Evolutionary conservation across 2,888 invertebrate species (phyloP).

Genomic region (Drosophila neoperkinsi): DNA sequence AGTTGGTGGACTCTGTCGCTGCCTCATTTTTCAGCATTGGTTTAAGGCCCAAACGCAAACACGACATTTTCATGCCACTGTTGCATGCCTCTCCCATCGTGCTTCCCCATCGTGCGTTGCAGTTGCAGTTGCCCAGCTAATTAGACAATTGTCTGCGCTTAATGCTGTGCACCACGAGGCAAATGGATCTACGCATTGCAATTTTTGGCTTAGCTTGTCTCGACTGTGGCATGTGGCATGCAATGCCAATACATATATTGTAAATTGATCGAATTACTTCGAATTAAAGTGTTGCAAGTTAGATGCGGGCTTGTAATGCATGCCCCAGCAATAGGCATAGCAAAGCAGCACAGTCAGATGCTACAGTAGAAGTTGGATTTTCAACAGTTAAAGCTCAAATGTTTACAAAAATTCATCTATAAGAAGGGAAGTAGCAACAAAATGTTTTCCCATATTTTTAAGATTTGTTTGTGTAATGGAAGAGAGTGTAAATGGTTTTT

Average conservation of each 20-base stretch:
- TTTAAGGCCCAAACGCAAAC: slow-evolving; percentile 47
- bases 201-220: slow-evolving; percentile 16
- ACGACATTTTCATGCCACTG: slow-evolving; percentile 70
- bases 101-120: neutral
- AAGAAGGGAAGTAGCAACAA: too few relatives aligned
- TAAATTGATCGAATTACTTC: slow-evolving; percentile 62
- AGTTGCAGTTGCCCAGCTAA: slow-evolving; percentile 52
- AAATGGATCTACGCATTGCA: slow-evolving; percentile 51
- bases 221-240: slow-evolving; percentile 10
- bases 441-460: neutral
- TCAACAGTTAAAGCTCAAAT: neutral
- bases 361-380: neutral
- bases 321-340: neutral
- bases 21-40: slow-evolving; percentile 48
- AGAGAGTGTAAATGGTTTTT: neutral
- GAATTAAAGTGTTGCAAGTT: slow-evolving; percentile 10
- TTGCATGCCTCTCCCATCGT: slow-evolving; percentile 43
- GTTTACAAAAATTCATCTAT: neutral
- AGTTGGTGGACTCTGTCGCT: neutral
- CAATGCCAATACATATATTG: slow-evolving; percentile 42
- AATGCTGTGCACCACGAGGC: slow-evolving; percentile 46
- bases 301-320: neutral
- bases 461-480: neutral
- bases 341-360: neutral
- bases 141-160: slow-evolving; percentile 64